These are phyloP conservation scores for Anolis carolinensis DNA, from an alignment of 2,113 vertebrate species.

Conservation along the genomic window DNA sequence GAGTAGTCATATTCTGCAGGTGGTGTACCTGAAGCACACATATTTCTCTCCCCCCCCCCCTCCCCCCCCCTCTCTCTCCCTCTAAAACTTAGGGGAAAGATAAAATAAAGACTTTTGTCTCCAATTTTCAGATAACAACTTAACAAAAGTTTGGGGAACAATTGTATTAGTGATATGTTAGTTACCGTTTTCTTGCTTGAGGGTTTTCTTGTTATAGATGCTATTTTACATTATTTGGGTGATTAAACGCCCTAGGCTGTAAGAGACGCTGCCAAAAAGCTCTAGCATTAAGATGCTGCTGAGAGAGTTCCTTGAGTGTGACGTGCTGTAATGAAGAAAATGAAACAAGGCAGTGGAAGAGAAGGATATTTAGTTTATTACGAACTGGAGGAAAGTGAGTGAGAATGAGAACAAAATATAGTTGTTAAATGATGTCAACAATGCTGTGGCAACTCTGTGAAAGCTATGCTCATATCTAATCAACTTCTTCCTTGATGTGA, in stretches of 20 bases:
- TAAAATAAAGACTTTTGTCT: not conserved
- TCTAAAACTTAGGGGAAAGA: not conserved
- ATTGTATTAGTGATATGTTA: not conserved
- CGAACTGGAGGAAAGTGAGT: not conserved
- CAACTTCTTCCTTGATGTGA: not conserved
- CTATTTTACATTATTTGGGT: slow-evolving; percentile 6
- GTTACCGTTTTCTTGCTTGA: not conserved
- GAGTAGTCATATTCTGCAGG: too few species aligned
- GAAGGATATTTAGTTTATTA: not conserved
- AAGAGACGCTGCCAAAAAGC: not conserved
- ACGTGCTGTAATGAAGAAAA: not conserved
- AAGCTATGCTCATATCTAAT: not conserved
- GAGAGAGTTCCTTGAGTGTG: not conserved
- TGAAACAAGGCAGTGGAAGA: not conserved
- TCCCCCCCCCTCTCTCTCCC: too few species aligned
- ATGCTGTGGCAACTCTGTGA: too few species aligned
- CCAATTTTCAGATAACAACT: not conserved
- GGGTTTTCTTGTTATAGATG: not conserved
- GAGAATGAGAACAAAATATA: not conserved
- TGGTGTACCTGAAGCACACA: too few species aligned
- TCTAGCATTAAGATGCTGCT: not conserved
- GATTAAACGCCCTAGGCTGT: not conserved
- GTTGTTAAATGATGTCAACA: too few species aligned
- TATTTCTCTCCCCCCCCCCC: too few species aligned
- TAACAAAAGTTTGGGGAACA: not conserved